These are phyloP conservation scores for Lophotis ruficrista DNA, from an alignment of 2,113 vertebrate genomes.

Conservation along the genomic window DNA sequence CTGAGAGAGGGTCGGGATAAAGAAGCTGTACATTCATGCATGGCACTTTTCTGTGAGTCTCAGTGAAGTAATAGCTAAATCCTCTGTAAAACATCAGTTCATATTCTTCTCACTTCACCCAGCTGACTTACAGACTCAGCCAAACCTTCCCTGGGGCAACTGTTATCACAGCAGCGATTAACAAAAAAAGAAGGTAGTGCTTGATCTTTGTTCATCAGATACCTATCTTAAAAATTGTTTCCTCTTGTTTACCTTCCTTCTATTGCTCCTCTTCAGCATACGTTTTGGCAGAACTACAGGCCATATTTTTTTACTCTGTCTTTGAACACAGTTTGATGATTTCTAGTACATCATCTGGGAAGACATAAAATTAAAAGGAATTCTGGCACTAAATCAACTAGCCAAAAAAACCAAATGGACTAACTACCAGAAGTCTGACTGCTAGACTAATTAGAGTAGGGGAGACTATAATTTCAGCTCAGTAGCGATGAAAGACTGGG, in stretches of 20 bases:
- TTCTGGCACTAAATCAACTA: not conserved
- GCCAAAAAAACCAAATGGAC: not conserved
- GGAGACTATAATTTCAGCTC: not conserved
- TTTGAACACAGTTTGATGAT: not conserved
- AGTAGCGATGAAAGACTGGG: not conserved
- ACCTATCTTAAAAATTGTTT: not conserved
- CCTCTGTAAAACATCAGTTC: not conserved
- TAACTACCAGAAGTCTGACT: not conserved
- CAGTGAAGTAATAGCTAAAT: not conserved
- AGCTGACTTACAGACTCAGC: not conserved
- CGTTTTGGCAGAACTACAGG: not conserved
- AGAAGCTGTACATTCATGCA: accelerated
- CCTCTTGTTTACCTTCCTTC: not conserved
- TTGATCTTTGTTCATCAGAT: constrained; percentile 16
- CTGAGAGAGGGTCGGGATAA: not conserved
- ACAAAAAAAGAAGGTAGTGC: not conserved
- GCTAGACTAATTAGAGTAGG: accelerated
- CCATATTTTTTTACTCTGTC: not conserved
- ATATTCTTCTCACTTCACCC: no score
- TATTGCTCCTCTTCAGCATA: not conserved
- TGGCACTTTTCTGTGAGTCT: not conserved
- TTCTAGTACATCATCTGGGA: accelerated
- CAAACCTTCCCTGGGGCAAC: constrained; percentile 2
- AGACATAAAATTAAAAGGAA: not conserved
- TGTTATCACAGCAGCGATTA: not conserved